Base-by-base conservation (phyloP, 2,888 invertebrate species). In the Kuschelorhynchus macadamiae region DNA sequence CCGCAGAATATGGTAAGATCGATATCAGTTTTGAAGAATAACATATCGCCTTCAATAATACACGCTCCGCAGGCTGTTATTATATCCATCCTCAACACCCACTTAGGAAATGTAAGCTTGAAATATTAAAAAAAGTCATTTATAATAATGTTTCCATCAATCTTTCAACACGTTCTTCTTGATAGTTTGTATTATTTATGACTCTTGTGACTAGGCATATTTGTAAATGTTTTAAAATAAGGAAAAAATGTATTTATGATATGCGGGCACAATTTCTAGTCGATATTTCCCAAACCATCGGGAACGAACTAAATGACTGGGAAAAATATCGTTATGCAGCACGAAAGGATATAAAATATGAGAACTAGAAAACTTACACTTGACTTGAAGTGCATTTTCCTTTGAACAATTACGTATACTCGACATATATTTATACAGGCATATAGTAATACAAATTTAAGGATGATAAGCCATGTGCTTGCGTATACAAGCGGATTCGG, bases 101-200 rank as follows among this genome's bases (percentile, higher is more conserved):
- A 56, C 49, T 64, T 56, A 64, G 32, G 17, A 64, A 57, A 50
- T 57, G 18, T 33, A 64, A 64, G 64, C 30, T 56, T 57, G 57
- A 56, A 39, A 64, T 64, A 64, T 64, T 64, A 57, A 64, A 64
- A 64, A 64, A 49, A 64, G 50, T 57, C 47, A 64, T 64, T 64
- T 64, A 64, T 64, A 57, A 64, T 42, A 64, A 56, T 64, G 49
- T 52, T 59, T 59, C 52, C 65, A 65, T 59, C 52, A 65, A 65
- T 59, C 65, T 65, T 65, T 65, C 65, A 52, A 59, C 59, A 56
- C 64, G 57, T 64, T 64, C 32, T 25, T 44, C 64, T 65, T 65
- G 59, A 65, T 65, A 65, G 64, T 65, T 59, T 52, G 65, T 59
- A 65, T 65, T 65, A 65, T 65, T 57, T 65, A 65, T 65, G 57